Base-by-base conservation (phyloP, 2,797 vertebrate genomes). In the Pyrocephalus nanus region DNA sequence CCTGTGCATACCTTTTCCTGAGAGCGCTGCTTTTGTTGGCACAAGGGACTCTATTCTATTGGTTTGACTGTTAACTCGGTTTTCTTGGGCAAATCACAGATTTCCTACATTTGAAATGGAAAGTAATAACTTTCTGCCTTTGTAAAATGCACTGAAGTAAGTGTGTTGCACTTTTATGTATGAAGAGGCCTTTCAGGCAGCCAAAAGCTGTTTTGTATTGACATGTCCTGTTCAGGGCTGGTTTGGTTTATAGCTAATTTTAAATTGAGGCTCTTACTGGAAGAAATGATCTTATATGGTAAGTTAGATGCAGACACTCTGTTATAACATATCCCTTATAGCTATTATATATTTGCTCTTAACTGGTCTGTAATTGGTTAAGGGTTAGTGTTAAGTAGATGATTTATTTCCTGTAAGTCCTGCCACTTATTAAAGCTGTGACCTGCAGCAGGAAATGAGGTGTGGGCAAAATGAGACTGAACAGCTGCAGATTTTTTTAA, bases 321-420 rank as follows among this genome's bases (percentile, higher is more conserved):
- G 4, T 86, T 95, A 65, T 79, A 94, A 80, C 62, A 34, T 90
- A 16, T 42, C 78, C 12, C 10, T 93, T 92, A 81, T 82, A 93
- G 77, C 67, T 92, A 73, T 70, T 92, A 88, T 81, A 81, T 91
- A 89, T 95, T 96, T 93, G 50, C 70, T 91, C 66, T 94, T 96
- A 94, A 91, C 91, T 93, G 93, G 58, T 91, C 92, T 95, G 93
- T 96, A 96, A 96, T 92, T 95, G 94, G 96, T 96, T 96, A 95
- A 90, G 75, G 89, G 94, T 93, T 96, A 94, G 94, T 91, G 92
- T 94, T 89, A 95, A 96, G 95, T 91, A 87, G 91, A 95, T 95
- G 96, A 82, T 96, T 95, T 95, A 93, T 97, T 97, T 98, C 96
- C 96, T 97, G 92, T 92, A 90, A 93, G 88, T 97, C 92, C 92